These are phyloP conservation scores for Cheilosia pagana DNA, from an alignment of 2,888 invertebrate genomes.

Conservation along the genomic window DNA sequence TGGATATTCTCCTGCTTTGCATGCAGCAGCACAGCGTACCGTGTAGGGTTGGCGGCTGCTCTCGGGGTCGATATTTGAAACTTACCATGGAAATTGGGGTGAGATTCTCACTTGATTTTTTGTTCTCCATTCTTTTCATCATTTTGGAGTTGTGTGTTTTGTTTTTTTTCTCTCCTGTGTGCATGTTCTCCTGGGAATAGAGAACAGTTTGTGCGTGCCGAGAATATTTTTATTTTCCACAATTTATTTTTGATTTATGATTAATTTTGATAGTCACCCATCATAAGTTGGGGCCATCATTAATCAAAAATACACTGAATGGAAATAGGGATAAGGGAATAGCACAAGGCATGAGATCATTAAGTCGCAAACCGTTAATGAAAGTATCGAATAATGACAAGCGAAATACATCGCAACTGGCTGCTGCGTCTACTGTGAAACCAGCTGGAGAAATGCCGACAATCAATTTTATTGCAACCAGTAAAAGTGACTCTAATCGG, in stretches of 20 bases:
- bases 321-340: conserved; percentile 13
- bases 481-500: conserved; percentile 13
- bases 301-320: conserved; percentile 54
- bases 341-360: conserved; percentile 23
- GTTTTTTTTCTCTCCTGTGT: conserved; percentile 4
- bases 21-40: conserved; percentile 26
- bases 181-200: conserved; percentile 58
- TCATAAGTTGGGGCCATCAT: conserved; percentile 58
- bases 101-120: conserved; percentile 55
- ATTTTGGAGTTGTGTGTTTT: conserved; percentile 17
- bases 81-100: conserved; percentile 72
- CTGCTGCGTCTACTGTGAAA: background rate
- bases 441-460: conserved; percentile 42
- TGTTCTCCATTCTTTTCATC: conserved; percentile 36
- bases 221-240: conserved; percentile 44
- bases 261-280: conserved; percentile 68
- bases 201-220: conserved; percentile 63
- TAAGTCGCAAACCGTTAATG: conserved; percentile 39
- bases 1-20: conserved; percentile 44
- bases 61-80: conserved; percentile 74
- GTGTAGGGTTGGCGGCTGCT: conserved; percentile 32
- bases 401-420: conserved; percentile 9
- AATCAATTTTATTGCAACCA: conserved; percentile 33
- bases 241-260: conserved; percentile 62
- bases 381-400: conserved; percentile 26